Conservation (phyloP, 2,113 vertebrate genomes). For the Hypocryptadius cinnamomeus region DNA sequence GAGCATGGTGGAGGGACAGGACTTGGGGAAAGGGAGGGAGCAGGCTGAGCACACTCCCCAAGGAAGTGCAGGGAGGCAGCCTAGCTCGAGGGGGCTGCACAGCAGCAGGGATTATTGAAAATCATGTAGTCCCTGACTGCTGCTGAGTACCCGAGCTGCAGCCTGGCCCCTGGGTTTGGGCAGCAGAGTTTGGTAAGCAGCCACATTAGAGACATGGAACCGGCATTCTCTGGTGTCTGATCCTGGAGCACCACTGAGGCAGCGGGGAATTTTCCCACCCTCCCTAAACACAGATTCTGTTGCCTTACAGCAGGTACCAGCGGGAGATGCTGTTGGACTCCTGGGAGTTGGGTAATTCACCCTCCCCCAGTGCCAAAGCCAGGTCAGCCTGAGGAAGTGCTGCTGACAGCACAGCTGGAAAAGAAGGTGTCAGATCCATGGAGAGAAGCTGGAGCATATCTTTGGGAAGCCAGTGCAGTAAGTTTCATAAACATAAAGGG, state of each 20-base stretch:
- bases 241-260: not conserved
- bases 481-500: not conserved
- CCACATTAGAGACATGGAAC: fast-evolving
- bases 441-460: not conserved
- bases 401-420: not conserved
- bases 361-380: not conserved
- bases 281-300: not conserved
- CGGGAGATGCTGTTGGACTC: not conserved
- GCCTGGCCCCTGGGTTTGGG: not conserved
- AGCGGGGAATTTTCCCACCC: not conserved
- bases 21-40: not conserved
- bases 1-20: not conserved
- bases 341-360: fast-evolving
- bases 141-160: not conserved
- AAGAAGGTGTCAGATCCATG: not conserved
- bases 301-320: not conserved
- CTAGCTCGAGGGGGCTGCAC: not conserved
- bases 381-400: not conserved
- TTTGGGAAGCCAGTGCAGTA: not conserved
- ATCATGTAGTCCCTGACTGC: not conserved
- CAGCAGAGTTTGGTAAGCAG: not conserved
- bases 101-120: not conserved
- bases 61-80: not conserved
- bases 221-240: fast-evolving
- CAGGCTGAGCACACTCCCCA: not conserved